A percentile compares a stretch with the other conserved stretches of the same genome.
Evolutionary conservation across 2,888 invertebrate genomes (phyloP).

Genomic region (Oscheius sp.): DNA sequence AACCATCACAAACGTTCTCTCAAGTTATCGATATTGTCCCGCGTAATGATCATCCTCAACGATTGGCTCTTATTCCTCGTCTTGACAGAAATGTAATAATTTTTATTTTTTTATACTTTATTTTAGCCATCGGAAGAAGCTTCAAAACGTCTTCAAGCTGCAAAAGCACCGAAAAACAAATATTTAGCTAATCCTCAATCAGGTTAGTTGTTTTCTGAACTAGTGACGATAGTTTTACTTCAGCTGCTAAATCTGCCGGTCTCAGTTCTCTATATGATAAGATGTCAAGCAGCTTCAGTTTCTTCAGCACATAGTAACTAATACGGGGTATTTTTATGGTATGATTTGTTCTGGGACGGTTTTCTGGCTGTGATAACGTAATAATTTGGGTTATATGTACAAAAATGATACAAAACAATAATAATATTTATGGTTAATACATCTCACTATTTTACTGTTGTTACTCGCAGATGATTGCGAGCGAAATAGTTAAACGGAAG

Average conservation of each 20-base stretch:
- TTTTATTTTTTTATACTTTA: too few relatives aligned
- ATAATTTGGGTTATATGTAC: too few relatives aligned
- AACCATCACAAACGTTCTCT: conserved; percentile 35
- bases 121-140: conserved; percentile 43
- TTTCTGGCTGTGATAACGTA: too few relatives aligned
- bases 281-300: conserved; percentile 46
- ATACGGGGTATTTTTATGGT: too few relatives aligned
- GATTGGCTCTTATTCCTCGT: conserved; percentile 45
- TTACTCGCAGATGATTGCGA: too few relatives aligned
- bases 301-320: too few relatives aligned
- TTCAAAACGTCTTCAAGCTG: conserved; percentile 28
- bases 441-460: too few relatives aligned
- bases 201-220: not conserved
- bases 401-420: too few relatives aligned
- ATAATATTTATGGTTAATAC: too few relatives aligned
- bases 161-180: conserved; percentile 42
- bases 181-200: conserved; percentile 45
- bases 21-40: conserved; percentile 38
- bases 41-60: conserved; percentile 40
- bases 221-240: too few relatives aligned
- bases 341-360: too few relatives aligned
- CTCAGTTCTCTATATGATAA: conserved; percentile 51
- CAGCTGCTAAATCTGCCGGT: conserved; percentile 35
- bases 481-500: too few relatives aligned
- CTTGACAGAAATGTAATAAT: conserved; percentile 36